Percentiles rank a stretch among this genome's conserved stretches.
These are phyloP conservation scores for Nomada flava DNA, from an alignment of 2,888 invertebrate species.

Conservation along the genomic window DNA sequence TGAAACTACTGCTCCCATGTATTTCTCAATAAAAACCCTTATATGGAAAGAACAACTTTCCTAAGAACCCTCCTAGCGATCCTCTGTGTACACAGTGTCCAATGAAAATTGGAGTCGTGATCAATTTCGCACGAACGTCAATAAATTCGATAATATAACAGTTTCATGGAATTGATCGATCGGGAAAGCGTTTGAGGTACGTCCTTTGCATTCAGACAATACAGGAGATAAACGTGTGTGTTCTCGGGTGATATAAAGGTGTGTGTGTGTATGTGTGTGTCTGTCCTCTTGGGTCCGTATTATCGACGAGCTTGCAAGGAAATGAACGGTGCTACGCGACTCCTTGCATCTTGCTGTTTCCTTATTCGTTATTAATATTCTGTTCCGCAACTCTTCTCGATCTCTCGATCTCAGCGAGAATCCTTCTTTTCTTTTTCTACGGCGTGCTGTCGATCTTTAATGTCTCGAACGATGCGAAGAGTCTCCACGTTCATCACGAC, in stretches of 20 bases:
- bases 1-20: too few species aligned
- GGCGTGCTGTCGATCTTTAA: slow-evolving; percentile 75
- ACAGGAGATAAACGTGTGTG: slow-evolving; percentile 26
- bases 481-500: slow-evolving; percentile 87
- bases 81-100: too few species aligned
- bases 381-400: not conserved
- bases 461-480: slow-evolving; percentile 89
- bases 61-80: too few species aligned
- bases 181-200: slow-evolving; percentile 48
- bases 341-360: not conserved
- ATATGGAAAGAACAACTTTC: not conserved
- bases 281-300: slow-evolving; percentile 33
- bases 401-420: slow-evolving; percentile 21
- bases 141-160: not conserved
- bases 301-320: slow-evolving; percentile 25
- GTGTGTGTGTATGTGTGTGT: not conserved
- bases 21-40: too few species aligned
- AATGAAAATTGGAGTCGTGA: not conserved
- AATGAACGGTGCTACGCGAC: slow-evolving; percentile 10
- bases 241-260: not conserved
- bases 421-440: slow-evolving; percentile 9
- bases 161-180: not conserved
- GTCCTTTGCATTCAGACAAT: slow-evolving; percentile 13
- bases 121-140: not conserved
- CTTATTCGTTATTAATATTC: slow-evolving; percentile 4